Conservation (phyloP, 2,113 vertebrate species). For the Mormyrus lacerda region DNA sequence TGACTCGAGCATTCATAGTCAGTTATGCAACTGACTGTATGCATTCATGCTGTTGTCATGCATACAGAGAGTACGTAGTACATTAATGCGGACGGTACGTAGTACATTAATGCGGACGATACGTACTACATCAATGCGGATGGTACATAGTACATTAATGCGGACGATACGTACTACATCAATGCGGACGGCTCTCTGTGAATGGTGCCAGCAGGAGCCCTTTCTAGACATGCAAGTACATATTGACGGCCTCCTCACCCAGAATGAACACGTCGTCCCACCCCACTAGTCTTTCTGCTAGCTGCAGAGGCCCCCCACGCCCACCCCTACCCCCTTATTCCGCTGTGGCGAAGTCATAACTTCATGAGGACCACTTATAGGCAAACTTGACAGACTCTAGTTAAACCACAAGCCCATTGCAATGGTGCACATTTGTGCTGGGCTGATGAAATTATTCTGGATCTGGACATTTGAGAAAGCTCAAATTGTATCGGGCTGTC, state of each 20-base stretch:
- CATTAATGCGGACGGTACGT: too few species aligned
- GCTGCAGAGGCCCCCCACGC: neutral
- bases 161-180: neutral
- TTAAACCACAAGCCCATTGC: constrained; percentile 22
- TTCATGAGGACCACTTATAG: constrained; percentile 3
- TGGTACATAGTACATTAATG: too few species aligned
- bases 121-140: neutral
- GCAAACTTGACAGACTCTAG: constrained; percentile 18
- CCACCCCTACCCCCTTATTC: neutral
- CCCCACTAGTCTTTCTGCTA: neutral
- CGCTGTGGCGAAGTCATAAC: neutral
- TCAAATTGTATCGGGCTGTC: constrained; percentile 47
- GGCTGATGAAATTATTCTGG: constrained; percentile 43
- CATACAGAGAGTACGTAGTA: neutral
- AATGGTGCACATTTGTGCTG: neutral
- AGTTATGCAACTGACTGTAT: neutral
- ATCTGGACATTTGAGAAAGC: constrained; percentile 42
- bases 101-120: too few species aligned
- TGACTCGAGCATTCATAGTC: neutral
- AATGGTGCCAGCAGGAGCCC: neutral
- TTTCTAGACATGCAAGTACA: neutral
- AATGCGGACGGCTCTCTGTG: neutral
- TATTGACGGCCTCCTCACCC: neutral
- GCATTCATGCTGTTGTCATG: neutral
- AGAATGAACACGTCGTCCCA: neutral